Evolutionary conservation across 2,888 invertebrate species (phyloP).

Genomic region (Melipona beecheii): DNA sequence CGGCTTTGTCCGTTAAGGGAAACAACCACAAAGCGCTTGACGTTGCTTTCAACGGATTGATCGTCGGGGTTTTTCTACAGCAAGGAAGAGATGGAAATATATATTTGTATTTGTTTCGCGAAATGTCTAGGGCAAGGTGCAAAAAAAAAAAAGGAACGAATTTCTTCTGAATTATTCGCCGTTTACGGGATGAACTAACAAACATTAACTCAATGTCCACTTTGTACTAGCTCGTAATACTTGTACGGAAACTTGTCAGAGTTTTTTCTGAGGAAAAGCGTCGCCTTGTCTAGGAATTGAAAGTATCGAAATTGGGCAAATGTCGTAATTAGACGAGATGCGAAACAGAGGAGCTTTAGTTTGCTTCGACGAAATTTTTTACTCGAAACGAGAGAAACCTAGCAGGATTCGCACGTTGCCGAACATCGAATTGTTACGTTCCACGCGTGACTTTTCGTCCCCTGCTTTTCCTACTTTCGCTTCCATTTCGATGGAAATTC

Average conservation of each 20-base stretch:
- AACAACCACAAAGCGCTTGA: not conserved
- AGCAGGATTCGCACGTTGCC: conserved; percentile 9
- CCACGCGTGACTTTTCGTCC: not conserved
- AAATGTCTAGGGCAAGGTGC: not conserved
- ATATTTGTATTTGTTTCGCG: not conserved
- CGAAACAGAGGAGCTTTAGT: conserved; percentile 25
- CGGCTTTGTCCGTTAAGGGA: not conserved
- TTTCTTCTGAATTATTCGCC: not conserved
- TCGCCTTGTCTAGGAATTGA: not conserved
- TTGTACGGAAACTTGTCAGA: not conserved
- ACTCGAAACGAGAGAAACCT: conserved; percentile 63
- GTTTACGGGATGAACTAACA: not conserved
- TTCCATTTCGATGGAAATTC: not conserved
- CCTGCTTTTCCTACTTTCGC: not conserved
- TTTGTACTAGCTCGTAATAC: no score
- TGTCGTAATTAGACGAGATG: not conserved
- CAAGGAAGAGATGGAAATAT: no score
- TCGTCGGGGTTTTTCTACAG: not conserved
- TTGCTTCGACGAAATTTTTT: conserved; percentile 43
- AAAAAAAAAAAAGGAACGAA: no score
- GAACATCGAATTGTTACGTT: not conserved
- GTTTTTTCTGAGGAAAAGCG: not conserved
- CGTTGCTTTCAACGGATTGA: not conserved
- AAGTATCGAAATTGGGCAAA: conserved; percentile 27
- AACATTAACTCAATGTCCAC: no score